These are phyloP conservation scores for Talpa occidentalis DNA, from an alignment of 2,113 vertebrate genomes.

Conservation along the genomic window DNA sequence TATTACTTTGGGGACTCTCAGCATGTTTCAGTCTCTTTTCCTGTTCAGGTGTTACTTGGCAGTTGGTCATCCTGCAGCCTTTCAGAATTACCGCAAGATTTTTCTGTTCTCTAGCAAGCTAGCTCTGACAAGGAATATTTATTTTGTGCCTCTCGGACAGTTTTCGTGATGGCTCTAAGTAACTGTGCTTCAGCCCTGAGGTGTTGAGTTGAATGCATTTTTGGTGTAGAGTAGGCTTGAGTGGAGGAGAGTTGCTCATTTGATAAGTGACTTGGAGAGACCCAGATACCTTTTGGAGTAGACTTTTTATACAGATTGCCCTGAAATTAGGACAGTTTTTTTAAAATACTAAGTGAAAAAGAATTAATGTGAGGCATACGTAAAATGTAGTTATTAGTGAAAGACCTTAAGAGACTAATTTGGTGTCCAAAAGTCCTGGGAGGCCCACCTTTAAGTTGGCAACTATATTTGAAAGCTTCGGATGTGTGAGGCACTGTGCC, in stretches of 20 bases:
- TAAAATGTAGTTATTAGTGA: constrained; percentile 40
- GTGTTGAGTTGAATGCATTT: too few relatives aligned
- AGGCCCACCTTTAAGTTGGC: not conserved
- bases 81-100: too few relatives aligned
- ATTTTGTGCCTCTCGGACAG: too few relatives aligned
- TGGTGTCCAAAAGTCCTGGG: not conserved
- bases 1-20: too few relatives aligned
- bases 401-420: constrained; percentile 1
- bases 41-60: too few relatives aligned
- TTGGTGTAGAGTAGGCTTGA: not conserved
- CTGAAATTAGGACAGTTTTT: not conserved
- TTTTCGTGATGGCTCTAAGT: too few relatives aligned
- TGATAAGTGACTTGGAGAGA: not conserved
- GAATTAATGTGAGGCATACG: constrained; percentile 13
- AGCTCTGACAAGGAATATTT: too few relatives aligned
- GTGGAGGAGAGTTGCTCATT: not conserved
- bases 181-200: too few relatives aligned
- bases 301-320: not conserved
- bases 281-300: not conserved
- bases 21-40: too few relatives aligned
- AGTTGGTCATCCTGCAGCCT: too few relatives aligned
- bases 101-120: too few relatives aligned
- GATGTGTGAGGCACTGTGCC: not conserved
- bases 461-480: not conserved
- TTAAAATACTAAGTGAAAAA: not conserved